Percentiles rank a stretch among this genome's conserved stretches.
These are phyloP conservation scores for Pygocentrus nattereri DNA, from an alignment of 2,797 vertebrate genomes.

Conservation along the genomic window DNA sequence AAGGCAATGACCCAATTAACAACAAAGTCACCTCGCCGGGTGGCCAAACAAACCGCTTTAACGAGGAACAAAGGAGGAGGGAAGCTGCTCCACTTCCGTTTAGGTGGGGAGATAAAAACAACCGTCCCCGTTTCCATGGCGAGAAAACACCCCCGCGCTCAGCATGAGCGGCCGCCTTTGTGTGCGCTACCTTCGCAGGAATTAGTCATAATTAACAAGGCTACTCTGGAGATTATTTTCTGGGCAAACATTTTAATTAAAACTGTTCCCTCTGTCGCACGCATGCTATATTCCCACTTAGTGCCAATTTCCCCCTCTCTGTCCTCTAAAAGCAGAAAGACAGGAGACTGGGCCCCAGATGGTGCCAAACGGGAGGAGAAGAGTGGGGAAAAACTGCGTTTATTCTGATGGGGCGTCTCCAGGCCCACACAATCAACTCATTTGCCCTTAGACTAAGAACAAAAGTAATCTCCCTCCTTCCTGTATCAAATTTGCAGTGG, in stretches of 20 bases:
- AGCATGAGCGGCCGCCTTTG: constrained; percentile 38
- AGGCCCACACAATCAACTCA: constrained; percentile 29
- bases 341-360: constrained; percentile 67
- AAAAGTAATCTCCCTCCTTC: not conserved
- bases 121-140: constrained; percentile 57
- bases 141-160: constrained; percentile 50
- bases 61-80: constrained; percentile 60
- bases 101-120: constrained; percentile 46
- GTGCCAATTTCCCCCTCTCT: constrained; percentile 74
- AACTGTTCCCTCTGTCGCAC: constrained; percentile 75
- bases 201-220: constrained; percentile 81
- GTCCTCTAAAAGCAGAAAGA: constrained; percentile 72
- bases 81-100: constrained; percentile 52
- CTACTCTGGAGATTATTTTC: constrained; percentile 79
- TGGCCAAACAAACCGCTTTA: constrained; percentile 63
- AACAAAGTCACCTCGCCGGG: constrained; percentile 64
- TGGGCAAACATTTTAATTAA: constrained; percentile 83
- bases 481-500: no score
- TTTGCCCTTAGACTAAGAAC: constrained; percentile 24
- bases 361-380: constrained; percentile 58
- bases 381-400: constrained; percentile 40
- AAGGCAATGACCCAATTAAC: constrained; percentile 64
- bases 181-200: constrained; percentile 66
- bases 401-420: constrained; percentile 45
- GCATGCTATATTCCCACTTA: constrained; percentile 78